Conservation (phyloP, 2,113 vertebrate species). For the Plectropomus leopardus region DNA sequence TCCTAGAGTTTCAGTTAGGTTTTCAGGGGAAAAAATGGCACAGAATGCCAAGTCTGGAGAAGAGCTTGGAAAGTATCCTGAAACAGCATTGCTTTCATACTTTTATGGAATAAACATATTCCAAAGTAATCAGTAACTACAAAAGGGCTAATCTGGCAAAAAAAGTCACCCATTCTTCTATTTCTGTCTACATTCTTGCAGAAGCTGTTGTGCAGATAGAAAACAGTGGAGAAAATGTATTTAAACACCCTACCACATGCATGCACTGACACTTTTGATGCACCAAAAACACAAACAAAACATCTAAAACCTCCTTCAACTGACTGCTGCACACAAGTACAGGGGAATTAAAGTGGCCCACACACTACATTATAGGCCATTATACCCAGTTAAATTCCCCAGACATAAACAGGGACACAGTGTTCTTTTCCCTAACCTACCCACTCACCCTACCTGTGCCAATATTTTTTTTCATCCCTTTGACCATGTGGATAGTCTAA, state of each 20-base stretch:
- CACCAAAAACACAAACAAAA: not conserved
- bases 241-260: not conserved
- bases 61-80: not conserved
- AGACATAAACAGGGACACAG: constrained; percentile 21
- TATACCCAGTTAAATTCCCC: constrained; percentile 9
- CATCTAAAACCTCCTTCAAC: not conserved
- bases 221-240: not conserved
- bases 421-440: constrained; percentile 17
- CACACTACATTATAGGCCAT: not conserved
- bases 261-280: not conserved
- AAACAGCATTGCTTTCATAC: not conserved
- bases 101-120: not conserved
- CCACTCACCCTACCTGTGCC: not conserved
- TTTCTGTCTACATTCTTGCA: not conserved
- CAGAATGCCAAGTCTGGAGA: not conserved
- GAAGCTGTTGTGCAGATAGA: not conserved
- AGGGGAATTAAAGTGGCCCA: constrained; percentile 3
- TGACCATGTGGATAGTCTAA: not conserved
- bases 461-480: not conserved
- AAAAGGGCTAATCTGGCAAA: not conserved
- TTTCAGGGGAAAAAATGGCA: not conserved
- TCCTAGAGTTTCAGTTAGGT: not conserved
- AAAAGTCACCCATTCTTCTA: not conserved
- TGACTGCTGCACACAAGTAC: constrained; percentile 1
- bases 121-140: not conserved